Conservation (phyloP, 1,140 invertebrate species). For the Drosophila sucinea region DNA sequence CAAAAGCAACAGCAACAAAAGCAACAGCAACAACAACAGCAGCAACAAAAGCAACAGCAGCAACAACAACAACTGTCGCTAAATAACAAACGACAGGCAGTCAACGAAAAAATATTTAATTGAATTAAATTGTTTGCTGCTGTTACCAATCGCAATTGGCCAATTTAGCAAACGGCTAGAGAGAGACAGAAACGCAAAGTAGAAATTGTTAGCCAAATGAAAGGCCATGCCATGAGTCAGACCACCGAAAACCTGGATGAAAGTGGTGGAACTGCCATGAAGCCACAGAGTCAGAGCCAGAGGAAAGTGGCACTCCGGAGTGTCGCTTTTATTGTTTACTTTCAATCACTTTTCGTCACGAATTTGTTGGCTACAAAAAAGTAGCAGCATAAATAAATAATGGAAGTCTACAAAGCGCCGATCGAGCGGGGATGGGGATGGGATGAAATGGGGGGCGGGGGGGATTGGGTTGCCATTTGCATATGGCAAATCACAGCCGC, state of each 20-base stretch:
- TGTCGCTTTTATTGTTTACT: conserved; percentile 82
- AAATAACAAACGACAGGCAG: conserved; percentile 80
- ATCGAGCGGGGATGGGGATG: neutral
- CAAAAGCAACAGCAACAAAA: conserved; percentile 14
- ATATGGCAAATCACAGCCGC: conserved; percentile 58
- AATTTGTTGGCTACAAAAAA: conserved; percentile 58
- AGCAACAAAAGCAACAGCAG: conserved; percentile 17
- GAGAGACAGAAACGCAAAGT: conserved; percentile 57
- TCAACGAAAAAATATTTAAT: conserved; percentile 81
- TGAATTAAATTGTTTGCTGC: conserved; percentile 82
- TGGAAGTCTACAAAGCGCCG: conserved; percentile 11
- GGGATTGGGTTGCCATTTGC: conserved; percentile 48
- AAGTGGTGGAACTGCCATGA: conserved; percentile 18
- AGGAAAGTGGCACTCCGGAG: conserved; percentile 70
- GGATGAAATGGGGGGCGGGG: neutral
- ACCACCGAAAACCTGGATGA: conserved; percentile 21
- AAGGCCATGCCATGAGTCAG: conserved; percentile 44
- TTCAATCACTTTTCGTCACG: conserved; percentile 83
- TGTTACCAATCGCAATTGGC: conserved; percentile 82
- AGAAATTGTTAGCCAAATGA: conserved; percentile 78
- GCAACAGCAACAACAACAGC: conserved; percentile 41
- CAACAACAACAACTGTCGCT: conserved; percentile 66
- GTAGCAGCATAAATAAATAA: conserved; percentile 60
- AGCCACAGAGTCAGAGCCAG: conserved; percentile 14
- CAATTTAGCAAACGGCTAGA: conserved; percentile 69